Evolutionary conservation across 2,113 vertebrate genomes (phyloP).

Genomic region (Vireo altiloquus): DNA sequence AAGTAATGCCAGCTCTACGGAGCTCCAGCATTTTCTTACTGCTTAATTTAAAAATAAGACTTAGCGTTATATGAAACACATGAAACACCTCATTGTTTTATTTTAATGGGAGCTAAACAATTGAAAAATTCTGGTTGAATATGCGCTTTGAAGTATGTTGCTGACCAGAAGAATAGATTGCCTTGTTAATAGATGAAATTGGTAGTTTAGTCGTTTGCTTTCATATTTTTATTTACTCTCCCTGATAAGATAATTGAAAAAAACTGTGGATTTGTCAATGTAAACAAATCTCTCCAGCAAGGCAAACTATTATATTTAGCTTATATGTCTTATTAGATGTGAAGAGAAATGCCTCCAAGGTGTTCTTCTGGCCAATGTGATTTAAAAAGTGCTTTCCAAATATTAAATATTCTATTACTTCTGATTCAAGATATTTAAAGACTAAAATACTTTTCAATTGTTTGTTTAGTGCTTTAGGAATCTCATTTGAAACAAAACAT

Average conservation of each 20-base stretch:
- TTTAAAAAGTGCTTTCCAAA: background rate
- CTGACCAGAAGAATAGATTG: background rate
- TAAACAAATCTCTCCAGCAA: background rate
- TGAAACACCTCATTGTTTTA: background rate
- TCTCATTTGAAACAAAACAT: background rate
- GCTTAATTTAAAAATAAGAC: background rate
- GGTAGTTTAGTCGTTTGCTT: background rate
- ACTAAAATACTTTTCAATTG: background rate
- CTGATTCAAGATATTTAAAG: background rate
- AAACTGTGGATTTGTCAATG: background rate
- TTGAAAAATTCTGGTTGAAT: background rate
- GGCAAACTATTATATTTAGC: background rate
- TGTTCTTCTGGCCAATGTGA: background rate
- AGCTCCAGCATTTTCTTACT: background rate
- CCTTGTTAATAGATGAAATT: background rate
- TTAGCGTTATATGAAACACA: background rate
- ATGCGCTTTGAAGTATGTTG: background rate
- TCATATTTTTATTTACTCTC: background rate
- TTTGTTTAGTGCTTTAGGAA: background rate
- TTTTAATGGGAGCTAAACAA: conserved; percentile 1
- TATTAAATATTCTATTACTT: background rate
- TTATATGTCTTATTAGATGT: background rate
- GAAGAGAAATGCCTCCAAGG: background rate
- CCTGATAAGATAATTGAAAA: background rate
- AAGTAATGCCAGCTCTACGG: conserved; percentile 16